These are phyloP conservation scores for Strigamia crassipes DNA, from an alignment of 2,888 invertebrate genomes.

Conservation along the genomic window DNA sequence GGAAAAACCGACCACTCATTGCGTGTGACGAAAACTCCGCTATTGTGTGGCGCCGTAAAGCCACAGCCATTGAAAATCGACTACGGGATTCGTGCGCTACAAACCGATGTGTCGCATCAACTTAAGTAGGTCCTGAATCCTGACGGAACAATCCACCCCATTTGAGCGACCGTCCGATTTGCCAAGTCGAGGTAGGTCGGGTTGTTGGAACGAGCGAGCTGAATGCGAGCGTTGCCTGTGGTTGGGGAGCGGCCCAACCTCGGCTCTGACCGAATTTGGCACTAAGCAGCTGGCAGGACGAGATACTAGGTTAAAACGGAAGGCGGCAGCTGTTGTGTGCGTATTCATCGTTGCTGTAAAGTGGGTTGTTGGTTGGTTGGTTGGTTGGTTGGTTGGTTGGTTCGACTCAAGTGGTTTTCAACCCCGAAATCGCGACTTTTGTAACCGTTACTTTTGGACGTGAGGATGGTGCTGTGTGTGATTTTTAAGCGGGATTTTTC, in stretches of 20 bases:
- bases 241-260: slow-evolving; percentile 12
- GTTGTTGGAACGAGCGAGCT: background rate
- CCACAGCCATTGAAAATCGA: background rate
- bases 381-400: too few species aligned
- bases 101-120: background rate
- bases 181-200: background rate
- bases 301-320: background rate
- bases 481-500: background rate
- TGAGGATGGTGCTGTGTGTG: background rate
- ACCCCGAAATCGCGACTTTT: background rate
- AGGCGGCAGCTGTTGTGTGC: background rate
- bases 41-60: background rate
- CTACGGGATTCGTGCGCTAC: background rate
- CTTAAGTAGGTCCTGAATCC: slow-evolving; percentile 13
- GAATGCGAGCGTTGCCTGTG: background rate
- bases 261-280: slow-evolving; percentile 23
- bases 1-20: slow-evolving; percentile 25
- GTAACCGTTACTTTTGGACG: background rate
- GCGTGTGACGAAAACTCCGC: background rate
- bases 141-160: slow-evolving; percentile 3
- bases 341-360: background rate
- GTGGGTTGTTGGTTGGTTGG: background rate
- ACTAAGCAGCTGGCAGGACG: background rate
- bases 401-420: background rate
- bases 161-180: background rate